Conservation (phyloP, 2,797 vertebrate species). For the Mormyrus hasselquistii region DNA sequence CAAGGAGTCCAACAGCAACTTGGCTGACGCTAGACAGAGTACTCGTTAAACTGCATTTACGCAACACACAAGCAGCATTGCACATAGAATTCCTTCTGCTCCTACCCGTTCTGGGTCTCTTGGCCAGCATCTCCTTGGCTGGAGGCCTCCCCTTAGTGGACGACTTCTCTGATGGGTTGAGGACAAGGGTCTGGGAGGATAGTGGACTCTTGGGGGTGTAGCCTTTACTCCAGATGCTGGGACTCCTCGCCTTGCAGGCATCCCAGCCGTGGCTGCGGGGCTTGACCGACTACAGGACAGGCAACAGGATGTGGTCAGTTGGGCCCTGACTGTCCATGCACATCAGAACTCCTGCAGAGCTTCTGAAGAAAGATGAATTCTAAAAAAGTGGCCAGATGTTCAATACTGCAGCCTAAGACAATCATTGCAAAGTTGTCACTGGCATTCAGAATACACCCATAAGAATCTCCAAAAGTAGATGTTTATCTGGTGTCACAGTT, state of each 20-base stretch:
- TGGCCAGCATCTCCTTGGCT: conserved; percentile 58
- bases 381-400: neutral
- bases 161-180: conserved; percentile 47
- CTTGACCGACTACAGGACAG: conserved; percentile 49
- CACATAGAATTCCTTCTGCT: neutral
- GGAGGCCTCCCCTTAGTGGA: conserved; percentile 54
- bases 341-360: neutral
- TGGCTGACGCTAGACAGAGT: neutral
- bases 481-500: neutral
- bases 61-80: neutral
- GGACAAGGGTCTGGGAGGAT: neutral
- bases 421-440: neutral
- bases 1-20: neutral
- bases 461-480: neutral
- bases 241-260: conserved; percentile 28
- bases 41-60: neutral
- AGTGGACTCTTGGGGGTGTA: conserved; percentile 37
- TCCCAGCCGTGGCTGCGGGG: conserved; percentile 70
- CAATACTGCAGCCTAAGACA: neutral
- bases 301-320: neutral
- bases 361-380: neutral
- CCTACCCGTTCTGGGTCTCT: conserved; percentile 77
- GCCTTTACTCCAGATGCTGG: conserved; percentile 77
- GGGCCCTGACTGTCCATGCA: neutral
- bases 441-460: neutral